Evolutionary conservation across 2,888 invertebrate species (phyloP), one percentile per base, ranked within the genome.

Genomic region (Boloria selene): DNA sequence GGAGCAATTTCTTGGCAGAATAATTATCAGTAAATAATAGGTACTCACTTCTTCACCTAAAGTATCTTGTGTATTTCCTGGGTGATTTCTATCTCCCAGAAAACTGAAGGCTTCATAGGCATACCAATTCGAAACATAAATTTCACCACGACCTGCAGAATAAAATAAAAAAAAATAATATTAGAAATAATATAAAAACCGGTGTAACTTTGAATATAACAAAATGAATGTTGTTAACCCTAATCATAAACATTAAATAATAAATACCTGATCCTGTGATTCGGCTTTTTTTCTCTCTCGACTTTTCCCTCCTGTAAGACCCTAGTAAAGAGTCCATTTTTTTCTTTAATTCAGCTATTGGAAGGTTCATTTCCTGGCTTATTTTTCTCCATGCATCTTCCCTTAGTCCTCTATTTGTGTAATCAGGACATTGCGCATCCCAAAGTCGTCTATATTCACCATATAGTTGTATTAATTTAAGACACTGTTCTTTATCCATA

Each of bases 401-500:
- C 22, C 66, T 72, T 65, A 69, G 60, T 70, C 71, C 69, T 65
- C 61, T 71, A 52, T 74, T 74, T 13, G 70, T 73, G 22, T 74
- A 73, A 73, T 74, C 53, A 55, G 70, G 72, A 73, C 71, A 69
- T 69, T 70, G 68, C 69, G 73, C 71, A 71, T 73, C 70, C 72
- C 71, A 74, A 69, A 74, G 69, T 68, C 61, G n/a, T n/a, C n/a
- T n/a, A n/a, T n/a, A n/a, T n/a, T n/a, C n/a, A n/a, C n/a, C 42
- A 42, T 60, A 61, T 61, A 61, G 67, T 61, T 63, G 66, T 69
- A 72, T 70, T 70, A 71, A 67, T 70, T 70, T 70, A 42, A 72
- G 68, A 73, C 72, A 74, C 69, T 73, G 69, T 63, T 68, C 65
- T 71, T 71, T 73, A 69, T 71, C 58, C 69, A 70, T 73, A 65